Evolutionary conservation across 2,888 invertebrate genomes (phyloP).

Genomic region (Bugula neritina): DNA sequence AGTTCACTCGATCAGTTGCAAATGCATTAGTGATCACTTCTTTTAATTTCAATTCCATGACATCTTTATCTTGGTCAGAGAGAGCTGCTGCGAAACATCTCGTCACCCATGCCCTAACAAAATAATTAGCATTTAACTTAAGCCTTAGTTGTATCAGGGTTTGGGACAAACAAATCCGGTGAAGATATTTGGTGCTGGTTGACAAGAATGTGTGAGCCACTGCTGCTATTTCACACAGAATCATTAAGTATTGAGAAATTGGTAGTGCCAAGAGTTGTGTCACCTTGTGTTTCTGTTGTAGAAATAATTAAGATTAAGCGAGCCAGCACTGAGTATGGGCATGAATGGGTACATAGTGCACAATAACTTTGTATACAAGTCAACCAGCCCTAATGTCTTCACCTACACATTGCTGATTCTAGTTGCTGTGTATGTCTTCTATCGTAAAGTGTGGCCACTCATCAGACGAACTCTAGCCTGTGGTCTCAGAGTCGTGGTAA

Average conservation of each 20-base stretch:
- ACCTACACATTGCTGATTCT: constrained; percentile 9
- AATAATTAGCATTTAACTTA: no score
- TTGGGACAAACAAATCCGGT: no score
- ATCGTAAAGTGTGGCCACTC: constrained; percentile 3
- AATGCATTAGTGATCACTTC: constrained; percentile 87
- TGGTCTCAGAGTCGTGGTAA: constrained; percentile 16
- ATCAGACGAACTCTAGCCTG: background rate
- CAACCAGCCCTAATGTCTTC: constrained; percentile 19
- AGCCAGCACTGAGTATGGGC: background rate
- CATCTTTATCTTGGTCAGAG: constrained; percentile 81
- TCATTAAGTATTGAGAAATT: background rate
- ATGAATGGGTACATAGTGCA: constrained; percentile 11
- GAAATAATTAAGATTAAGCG: background rate
- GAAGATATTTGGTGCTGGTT: background rate
- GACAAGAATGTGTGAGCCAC: background rate
- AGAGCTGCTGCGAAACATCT: constrained; percentile 85
- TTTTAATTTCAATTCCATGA: constrained; percentile 87
- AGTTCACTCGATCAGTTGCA: constrained; percentile 77
- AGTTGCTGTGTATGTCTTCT: constrained; percentile 4
- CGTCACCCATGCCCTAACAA: constrained; percentile 70
- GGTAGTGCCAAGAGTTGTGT: background rate
- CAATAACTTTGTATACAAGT: constrained; percentile 26
- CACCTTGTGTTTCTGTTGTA: constrained; percentile 11
- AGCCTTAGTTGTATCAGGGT: no score
- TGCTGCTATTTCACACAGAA: background rate